Evolutionary conservation across 2,113 vertebrate genomes (phyloP).

Genomic region (Paradoxurus hermaphroditus): DNA sequence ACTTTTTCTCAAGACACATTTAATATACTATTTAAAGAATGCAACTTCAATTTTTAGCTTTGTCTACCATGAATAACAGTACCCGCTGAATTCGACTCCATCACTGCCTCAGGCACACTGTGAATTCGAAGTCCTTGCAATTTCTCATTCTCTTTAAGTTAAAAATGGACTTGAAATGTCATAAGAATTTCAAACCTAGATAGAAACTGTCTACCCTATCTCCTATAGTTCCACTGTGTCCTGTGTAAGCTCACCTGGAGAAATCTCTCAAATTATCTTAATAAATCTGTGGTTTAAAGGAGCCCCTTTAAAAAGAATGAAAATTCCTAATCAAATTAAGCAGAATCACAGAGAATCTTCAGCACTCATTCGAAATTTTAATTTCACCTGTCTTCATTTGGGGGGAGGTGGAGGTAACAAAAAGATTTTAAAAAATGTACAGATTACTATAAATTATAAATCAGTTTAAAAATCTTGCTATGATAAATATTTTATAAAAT

Average conservation of each 20-base stretch:
- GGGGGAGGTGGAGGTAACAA: not conserved
- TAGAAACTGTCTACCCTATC: conserved; percentile 20
- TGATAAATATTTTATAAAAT: conserved; percentile 29
- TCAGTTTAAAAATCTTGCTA: not conserved
- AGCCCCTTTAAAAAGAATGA: not conserved
- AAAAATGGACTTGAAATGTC: conserved; percentile 71
- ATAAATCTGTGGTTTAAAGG: not conserved
- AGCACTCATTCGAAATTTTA: not conserved
- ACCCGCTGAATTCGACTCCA: conserved; percentile 41
- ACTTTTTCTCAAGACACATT: conserved; percentile 32
- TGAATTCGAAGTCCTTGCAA: conserved; percentile 62
- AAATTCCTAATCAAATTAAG: conserved; percentile 3
- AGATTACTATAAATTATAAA: not conserved
- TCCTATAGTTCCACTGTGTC: not conserved
- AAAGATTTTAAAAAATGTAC: not conserved
- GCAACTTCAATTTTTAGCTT: conserved; percentile 57
- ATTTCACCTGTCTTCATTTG: not conserved
- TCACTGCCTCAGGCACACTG: conserved; percentile 53
- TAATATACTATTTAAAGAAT: conserved; percentile 52
- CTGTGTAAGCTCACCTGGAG: not conserved
- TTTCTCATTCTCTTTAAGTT: conserved; percentile 69
- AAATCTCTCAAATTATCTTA: not conserved
- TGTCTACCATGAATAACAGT: conserved; percentile 63
- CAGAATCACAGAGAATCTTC: not conserved
- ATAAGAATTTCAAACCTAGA: conserved; percentile 62